These are phyloP conservation scores for Melanerpes aurifrons DNA, from an alignment of 2,113 vertebrate genomes.

Conservation along the genomic window DNA sequence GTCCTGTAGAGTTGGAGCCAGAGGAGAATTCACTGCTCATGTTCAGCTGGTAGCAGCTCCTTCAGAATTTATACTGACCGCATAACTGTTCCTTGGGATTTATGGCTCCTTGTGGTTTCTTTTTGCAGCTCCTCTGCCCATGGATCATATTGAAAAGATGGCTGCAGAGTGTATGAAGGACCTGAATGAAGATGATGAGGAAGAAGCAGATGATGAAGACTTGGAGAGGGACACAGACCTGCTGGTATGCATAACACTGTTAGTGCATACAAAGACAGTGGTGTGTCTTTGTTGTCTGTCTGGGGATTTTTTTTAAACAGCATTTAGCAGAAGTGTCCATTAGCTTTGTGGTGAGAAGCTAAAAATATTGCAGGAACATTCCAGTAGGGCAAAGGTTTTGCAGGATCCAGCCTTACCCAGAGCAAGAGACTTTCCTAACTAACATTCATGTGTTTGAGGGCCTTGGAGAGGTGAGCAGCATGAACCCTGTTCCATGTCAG, in stretches of 20 bases:
- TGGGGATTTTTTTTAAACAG: neutral
- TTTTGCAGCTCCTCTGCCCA: constrained; percentile 87
- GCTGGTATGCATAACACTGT: constrained; percentile 78
- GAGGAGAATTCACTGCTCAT: neutral
- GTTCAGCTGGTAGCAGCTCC: neutral
- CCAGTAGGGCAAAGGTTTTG: neutral
- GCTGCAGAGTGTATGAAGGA: constrained; percentile 94
- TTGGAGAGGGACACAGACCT: constrained; percentile 83
- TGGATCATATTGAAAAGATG: constrained; percentile 94
- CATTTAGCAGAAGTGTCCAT: neutral
- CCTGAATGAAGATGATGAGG: constrained; percentile 84
- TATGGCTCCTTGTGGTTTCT: constrained; percentile 8
- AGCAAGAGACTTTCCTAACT: neutral
- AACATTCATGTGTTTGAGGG: neutral
- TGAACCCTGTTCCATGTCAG: neutral
- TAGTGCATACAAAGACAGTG: no score
- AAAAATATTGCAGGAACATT: neutral
- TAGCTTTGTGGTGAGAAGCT: neutral
- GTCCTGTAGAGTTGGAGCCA: neutral
- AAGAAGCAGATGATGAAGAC: constrained; percentile 80
- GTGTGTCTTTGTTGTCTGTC: neutral
- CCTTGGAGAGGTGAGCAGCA: neutral
- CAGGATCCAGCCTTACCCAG: neutral
- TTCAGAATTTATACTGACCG: neutral
- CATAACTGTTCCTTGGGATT: neutral